These are phyloP conservation scores for Hoplostethus mediterraneus DNA, from an alignment of 2,797 vertebrate genomes.

Conservation along the genomic window DNA sequence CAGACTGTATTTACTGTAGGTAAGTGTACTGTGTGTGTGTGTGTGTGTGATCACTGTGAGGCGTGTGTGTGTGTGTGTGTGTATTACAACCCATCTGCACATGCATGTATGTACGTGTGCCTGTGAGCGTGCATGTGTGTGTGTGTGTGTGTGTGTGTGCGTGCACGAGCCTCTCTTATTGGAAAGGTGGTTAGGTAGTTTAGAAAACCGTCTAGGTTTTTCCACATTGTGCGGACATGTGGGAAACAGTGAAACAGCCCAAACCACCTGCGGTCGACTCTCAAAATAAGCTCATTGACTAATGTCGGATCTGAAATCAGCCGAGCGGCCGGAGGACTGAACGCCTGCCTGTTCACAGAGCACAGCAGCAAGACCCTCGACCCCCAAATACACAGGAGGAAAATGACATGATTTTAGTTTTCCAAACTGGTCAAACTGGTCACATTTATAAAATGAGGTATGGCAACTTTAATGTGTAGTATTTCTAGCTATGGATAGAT, in stretches of 20 bases:
- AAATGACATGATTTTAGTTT: constrained; percentile 55
- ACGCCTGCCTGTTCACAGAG: constrained; percentile 60
- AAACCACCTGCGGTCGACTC: constrained; percentile 75
- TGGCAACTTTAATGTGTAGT: constrained; percentile 33
- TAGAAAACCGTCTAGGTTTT: constrained; percentile 69
- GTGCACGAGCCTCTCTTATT: constrained; percentile 30
- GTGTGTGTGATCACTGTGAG: constrained; percentile 42
- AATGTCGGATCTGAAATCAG: constrained; percentile 75
- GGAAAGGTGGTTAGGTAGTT: constrained; percentile 69
- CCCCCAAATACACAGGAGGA: constrained; percentile 67
- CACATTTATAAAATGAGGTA: constrained; percentile 46
- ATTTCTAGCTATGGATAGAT: constrained; percentile 10
- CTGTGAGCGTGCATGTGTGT: not conserved
- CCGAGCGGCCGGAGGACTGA: constrained; percentile 51
- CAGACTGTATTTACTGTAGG: constrained; percentile 33
- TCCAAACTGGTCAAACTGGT: constrained; percentile 38
- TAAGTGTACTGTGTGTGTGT: constrained; percentile 45
- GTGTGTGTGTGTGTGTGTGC: constrained; percentile 14
- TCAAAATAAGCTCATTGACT: constrained; percentile 80
- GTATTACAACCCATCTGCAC: constrained; percentile 11
- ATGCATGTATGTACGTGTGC: constrained; percentile 4
- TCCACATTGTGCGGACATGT: constrained; percentile 75
- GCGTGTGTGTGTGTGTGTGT: not conserved
- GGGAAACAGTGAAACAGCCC: constrained; percentile 65
- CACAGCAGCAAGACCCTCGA: constrained; percentile 62